Evolutionary conservation across 2,113 vertebrate genomes (phyloP).

Genomic region (Calyptommatus sinebrachiatus): DNA sequence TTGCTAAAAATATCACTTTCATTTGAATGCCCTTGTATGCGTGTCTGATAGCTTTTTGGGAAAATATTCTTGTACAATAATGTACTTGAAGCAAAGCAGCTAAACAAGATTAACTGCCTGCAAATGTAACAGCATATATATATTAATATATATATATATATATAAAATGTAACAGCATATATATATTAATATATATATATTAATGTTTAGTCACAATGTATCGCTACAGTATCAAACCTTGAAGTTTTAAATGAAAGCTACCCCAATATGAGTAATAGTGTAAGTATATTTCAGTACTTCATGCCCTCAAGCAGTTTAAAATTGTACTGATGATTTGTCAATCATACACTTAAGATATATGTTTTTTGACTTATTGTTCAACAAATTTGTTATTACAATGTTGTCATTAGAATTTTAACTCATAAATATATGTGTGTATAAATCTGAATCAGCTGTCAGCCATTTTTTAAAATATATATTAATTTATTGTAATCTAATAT

Average conservation of each 20-base stretch:
- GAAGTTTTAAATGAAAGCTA: background rate
- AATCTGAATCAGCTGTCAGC: background rate
- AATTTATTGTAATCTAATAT: slow-evolving; percentile 13
- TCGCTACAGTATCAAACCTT: too few relatives aligned
- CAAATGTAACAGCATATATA: slow-evolving; percentile 40
- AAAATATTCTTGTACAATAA: slow-evolving; percentile 5
- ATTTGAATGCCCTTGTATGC: background rate
- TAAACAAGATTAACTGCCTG: background rate
- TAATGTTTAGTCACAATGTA: too few relatives aligned
- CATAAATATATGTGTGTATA: background rate
- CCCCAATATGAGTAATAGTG: background rate
- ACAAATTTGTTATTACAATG: background rate
- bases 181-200: too few relatives aligned
- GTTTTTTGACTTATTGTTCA: slow-evolving; percentile 1
- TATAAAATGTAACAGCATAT: too few relatives aligned
- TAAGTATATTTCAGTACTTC: background rate
- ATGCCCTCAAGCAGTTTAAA: background rate
- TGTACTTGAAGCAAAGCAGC: slow-evolving; percentile 2
- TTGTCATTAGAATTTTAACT: background rate
- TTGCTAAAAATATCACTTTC: background rate
- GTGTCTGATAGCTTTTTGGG: slow-evolving; percentile 16
- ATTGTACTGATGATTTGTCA: background rate
- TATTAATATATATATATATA: too few relatives aligned
- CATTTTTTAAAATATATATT: too few relatives aligned
- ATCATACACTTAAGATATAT: background rate